Conservation (phyloP, 1,140 invertebrate genomes). For the Neomicropteryx cornuta region DNA sequence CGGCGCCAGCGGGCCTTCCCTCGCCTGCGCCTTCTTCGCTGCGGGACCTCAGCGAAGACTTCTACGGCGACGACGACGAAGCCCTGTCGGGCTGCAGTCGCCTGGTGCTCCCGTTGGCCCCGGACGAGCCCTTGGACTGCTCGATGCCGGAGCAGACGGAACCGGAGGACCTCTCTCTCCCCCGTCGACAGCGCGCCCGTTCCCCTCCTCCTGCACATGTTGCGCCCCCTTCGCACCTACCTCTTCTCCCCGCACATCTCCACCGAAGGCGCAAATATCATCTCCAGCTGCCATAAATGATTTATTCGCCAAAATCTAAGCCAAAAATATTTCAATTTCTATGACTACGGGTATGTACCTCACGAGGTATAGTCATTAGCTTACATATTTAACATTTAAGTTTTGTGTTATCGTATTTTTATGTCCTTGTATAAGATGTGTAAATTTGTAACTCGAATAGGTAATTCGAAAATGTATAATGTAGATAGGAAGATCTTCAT, state of each 20-base stretch:
- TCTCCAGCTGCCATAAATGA: no score
- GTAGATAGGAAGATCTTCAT: slow-evolving; percentile 1
- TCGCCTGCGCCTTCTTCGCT: slow-evolving; percentile 28
- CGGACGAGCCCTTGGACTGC: no score
- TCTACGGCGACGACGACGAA: no score
- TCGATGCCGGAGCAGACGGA: slow-evolving; percentile 78
- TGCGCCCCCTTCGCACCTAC: slow-evolving; percentile 14
- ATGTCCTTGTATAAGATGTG: no score
- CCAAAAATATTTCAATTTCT: no score
- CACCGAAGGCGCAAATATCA: not conserved
- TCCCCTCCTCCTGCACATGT: slow-evolving; percentile 18
- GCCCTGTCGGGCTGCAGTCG: no score
- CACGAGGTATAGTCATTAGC: no score
- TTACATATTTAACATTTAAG: no score
- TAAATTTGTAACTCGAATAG: not conserved
- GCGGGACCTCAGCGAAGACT: slow-evolving; percentile 27
- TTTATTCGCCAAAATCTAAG: no score
- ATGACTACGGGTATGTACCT: no score
- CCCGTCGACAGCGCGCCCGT: slow-evolving; percentile 18
- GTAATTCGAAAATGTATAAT: not conserved
- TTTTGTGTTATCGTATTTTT: no score
- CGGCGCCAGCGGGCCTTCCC: slow-evolving; percentile 23
- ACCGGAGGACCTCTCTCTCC: slow-evolving; percentile 64
- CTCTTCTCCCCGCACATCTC: slow-evolving; percentile 5
- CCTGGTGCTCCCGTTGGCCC: slow-evolving; percentile 22